A percentile compares a stretch with the other conserved stretches of the same genome.
Evolutionary conservation across 2,797 vertebrate species (phyloP).

Genomic region (Squalus acanthias): DNA sequence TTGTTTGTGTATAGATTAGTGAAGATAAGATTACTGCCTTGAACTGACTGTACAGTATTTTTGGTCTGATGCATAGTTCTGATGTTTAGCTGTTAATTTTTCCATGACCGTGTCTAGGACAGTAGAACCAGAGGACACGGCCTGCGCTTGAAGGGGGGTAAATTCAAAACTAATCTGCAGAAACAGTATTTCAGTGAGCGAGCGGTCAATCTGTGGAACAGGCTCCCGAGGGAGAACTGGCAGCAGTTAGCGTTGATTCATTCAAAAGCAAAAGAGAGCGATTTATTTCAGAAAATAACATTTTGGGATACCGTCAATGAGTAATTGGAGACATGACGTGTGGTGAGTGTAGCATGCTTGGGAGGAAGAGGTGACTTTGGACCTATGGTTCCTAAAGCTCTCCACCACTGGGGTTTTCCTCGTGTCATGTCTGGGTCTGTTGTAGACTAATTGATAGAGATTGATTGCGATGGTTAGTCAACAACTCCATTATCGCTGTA

Average conservation of each 20-base stretch:
- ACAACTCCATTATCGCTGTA: not conserved
- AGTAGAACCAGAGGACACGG: not conserved
- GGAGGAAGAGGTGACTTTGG: not conserved
- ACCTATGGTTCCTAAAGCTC: not conserved
- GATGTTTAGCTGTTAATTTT: not conserved
- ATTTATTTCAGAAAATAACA: not conserved
- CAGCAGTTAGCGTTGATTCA: not conserved
- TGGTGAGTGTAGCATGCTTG: not conserved
- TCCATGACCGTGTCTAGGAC: not conserved
- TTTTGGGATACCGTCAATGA: not conserved
- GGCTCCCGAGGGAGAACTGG: not conserved
- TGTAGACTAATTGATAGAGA: not conserved
- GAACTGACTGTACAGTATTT: not conserved
- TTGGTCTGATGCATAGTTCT: not conserved
- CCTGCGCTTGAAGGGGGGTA: not conserved
- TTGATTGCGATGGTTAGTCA: not conserved
- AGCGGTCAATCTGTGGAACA: not conserved
- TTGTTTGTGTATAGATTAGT: not conserved
- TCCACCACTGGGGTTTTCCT: not conserved
- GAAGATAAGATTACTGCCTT: not conserved
- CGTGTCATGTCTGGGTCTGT: not conserved
- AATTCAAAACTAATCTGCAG: not conserved
- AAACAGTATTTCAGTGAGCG: not conserved
- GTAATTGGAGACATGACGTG: not conserved
- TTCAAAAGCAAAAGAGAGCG: not conserved